Evolutionary conservation across 1,140 invertebrate species (phyloP).

Genomic region (Paracyclopina nana): DNA sequence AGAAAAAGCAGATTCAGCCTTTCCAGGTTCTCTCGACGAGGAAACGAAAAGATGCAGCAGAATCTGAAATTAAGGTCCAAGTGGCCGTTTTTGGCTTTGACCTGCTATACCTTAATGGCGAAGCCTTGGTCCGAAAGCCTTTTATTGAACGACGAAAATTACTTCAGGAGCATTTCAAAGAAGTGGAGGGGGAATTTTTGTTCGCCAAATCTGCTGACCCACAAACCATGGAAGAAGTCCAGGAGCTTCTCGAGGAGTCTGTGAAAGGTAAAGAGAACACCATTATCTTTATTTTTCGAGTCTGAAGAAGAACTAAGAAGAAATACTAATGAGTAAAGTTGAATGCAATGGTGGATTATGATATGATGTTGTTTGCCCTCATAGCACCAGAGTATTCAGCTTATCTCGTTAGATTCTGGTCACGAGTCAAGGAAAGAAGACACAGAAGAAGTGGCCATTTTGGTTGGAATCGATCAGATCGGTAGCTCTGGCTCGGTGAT

Average conservation of each 20-base stretch:
- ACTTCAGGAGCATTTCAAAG: slow-evolving; percentile 48
- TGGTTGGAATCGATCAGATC: background rate
- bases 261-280: slow-evolving; percentile 46
- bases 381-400: slow-evolving; percentile 17
- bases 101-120: slow-evolving; percentile 79
- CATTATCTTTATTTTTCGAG: background rate
- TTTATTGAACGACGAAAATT: slow-evolving; percentile 52
- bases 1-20: slow-evolving; percentile 74
- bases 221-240: slow-evolving; percentile 70
- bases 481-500: background rate
- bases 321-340: too few species aligned
- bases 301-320: too few species aligned
- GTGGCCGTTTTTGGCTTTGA: slow-evolving; percentile 98
- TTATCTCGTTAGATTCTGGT: slow-evolving; percentile 2
- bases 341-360: too few species aligned
- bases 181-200: slow-evolving; percentile 59
- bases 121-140: slow-evolving; percentile 56
- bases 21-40: slow-evolving; percentile 85
- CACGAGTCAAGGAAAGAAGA: too few species aligned
- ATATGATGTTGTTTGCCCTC: background rate
- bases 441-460: too few species aligned
- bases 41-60: slow-evolving; percentile 71
- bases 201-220: slow-evolving; percentile 73
- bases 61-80: slow-evolving; percentile 80
- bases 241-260: slow-evolving; percentile 85